Evolutionary conservation across 2,888 invertebrate genomes (phyloP).

Genomic region (Dermolepida albohirtum): DNA sequence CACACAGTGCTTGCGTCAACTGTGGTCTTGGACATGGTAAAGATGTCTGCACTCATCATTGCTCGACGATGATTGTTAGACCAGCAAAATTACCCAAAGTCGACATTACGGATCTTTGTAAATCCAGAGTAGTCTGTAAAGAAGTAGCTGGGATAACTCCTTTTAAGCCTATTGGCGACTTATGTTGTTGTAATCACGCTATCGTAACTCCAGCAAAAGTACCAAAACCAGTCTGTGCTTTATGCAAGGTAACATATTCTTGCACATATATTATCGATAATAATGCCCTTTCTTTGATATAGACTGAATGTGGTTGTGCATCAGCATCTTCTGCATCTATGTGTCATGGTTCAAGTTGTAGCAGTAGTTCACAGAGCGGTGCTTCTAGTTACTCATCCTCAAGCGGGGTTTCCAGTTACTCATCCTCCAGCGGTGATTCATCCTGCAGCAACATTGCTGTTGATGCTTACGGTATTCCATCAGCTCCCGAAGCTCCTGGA

Average conservation of each 20-base stretch:
- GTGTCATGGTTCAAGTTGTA: background rate
- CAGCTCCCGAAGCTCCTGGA: background rate
- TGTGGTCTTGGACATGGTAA: constrained; percentile 56
- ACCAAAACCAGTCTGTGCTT: constrained; percentile 56
- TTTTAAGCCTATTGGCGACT: constrained; percentile 55
- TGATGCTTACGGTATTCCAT: background rate
- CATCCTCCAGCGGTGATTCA: background rate
- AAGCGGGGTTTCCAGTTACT: background rate
- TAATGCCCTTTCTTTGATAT: background rate
- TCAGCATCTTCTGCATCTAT: background rate
- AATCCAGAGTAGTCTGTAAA: constrained; percentile 51
- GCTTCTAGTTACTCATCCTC: background rate
- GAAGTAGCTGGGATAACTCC: constrained; percentile 45
- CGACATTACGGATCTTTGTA: constrained; percentile 42
- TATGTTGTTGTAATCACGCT: constrained; percentile 57
- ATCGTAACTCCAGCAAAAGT: constrained; percentile 61
- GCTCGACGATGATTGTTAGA: constrained; percentile 57
- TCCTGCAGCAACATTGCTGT: background rate
- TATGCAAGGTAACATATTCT: constrained; percentile 13
- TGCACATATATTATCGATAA: background rate
- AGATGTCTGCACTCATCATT: constrained; percentile 49
- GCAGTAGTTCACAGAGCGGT: background rate
- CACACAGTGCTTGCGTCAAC: constrained; percentile 32
- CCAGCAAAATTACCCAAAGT: constrained; percentile 55
- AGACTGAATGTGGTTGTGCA: background rate